These are phyloP conservation scores for Aphelenchoides fujianensis DNA, from an alignment of 1,140 invertebrate species.

Conservation along the genomic window DNA sequence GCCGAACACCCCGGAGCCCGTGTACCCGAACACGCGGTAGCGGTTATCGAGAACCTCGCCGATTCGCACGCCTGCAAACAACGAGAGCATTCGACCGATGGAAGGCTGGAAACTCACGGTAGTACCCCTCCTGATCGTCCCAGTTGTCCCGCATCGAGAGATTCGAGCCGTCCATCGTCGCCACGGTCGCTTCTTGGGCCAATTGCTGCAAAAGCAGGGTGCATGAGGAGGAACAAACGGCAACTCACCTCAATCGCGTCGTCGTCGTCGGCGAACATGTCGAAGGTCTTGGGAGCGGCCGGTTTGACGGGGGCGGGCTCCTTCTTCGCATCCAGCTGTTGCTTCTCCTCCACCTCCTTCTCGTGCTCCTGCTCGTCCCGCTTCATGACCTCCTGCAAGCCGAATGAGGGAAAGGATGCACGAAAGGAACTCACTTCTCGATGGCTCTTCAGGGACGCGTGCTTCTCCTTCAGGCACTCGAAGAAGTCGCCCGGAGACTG, in stretches of 20 bases:
- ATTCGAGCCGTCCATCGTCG: slow-evolving; percentile 75
- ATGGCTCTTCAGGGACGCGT: not conserved
- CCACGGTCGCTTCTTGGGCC: slow-evolving; percentile 66
- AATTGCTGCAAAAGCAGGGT: slow-evolving; percentile 11
- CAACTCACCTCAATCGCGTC: slow-evolving; percentile 40
- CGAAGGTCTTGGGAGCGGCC: slow-evolving; percentile 35
- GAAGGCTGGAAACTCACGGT: slow-evolving; percentile 68
- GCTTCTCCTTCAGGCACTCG: not conserved
- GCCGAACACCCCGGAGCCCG: slow-evolving; percentile 97
- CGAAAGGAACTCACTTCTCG: not conserved
- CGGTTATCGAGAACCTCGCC: slow-evolving; percentile 87
- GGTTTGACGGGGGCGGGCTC: slow-evolving; percentile 14
- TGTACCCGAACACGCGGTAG: slow-evolving; percentile 92
- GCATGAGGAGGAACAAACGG: slow-evolving; percentile 15
- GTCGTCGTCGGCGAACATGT: slow-evolving; percentile 60
- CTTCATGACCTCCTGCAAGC: slow-evolving; percentile 22
- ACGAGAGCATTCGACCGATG: not conserved
- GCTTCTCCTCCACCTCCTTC: slow-evolving; percentile 31
- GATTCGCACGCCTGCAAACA: slow-evolving; percentile 75
- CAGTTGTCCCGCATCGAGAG: slow-evolving; percentile 93
- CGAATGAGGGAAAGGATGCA: slow-evolving; percentile 15
- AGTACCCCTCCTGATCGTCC: slow-evolving; percentile 99
- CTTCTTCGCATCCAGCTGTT: slow-evolving; percentile 16
- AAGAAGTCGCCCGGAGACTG: not conserved
- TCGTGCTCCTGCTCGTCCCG: slow-evolving; percentile 21